Evolutionary conservation across 2,113 vertebrate genomes (phyloP).

Genomic region (Eublepharis macularius): DNA sequence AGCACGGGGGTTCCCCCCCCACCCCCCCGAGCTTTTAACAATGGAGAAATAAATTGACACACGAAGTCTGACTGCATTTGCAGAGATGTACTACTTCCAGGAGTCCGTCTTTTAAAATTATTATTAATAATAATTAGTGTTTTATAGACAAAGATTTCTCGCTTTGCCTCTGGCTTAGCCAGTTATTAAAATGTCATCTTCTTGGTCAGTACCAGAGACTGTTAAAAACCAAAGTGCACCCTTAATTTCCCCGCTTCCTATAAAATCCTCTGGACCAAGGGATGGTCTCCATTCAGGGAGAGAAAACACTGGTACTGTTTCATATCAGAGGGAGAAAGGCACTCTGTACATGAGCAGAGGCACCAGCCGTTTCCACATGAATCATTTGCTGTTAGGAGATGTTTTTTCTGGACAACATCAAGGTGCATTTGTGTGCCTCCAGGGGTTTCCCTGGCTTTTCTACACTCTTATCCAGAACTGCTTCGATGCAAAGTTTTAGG

Average conservation of each 20-base stretch:
- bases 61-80: background rate
- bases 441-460: too few species aligned
- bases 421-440: too few species aligned
- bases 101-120: background rate
- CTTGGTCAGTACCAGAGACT: background rate
- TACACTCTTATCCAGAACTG: too few species aligned
- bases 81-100: background rate
- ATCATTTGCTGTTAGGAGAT: too few species aligned
- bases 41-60: background rate
- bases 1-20: too few species aligned
- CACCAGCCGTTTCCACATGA: too few species aligned
- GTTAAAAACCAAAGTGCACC: background rate
- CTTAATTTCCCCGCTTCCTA: background rate
- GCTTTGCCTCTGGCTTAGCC: background rate
- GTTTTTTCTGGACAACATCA: too few species aligned
- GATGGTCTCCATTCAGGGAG: too few species aligned
- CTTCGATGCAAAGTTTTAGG: too few species aligned
- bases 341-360: background rate
- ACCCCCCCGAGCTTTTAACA: background rate
- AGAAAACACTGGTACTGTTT: too few species aligned
- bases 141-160: background rate
- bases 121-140: too few species aligned
- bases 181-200: background rate
- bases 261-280: background rate
- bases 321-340: background rate